Base-by-base conservation (phyloP, 1,140 invertebrate genomes). In the Oryzaephilus surinamensis region DNA sequence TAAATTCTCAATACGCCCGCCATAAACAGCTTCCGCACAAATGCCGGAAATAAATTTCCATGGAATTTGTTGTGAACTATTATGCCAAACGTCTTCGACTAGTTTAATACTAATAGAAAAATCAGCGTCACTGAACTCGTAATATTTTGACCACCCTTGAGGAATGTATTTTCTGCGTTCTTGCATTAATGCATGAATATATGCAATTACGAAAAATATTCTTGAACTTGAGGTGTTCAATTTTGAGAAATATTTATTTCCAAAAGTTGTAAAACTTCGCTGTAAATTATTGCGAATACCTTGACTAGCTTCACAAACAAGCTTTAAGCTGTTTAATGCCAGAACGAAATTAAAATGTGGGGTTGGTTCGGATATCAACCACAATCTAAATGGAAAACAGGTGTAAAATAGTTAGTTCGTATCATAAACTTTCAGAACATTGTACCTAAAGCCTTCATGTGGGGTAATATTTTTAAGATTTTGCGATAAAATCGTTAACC, bases 51-150 rank as follows among this genome's bases (percentile, higher is more conserved):
- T 66, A 43, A 78, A 78, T 31, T 78, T 67, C 88, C 89, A 95
- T 45, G 82, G 66, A 39, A 67, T 57, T 50, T 64, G 58, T 1
- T 48, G 42, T 4, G 34, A 48, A n/a, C 54, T 54, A n/a, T 51
- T 49, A 3, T 52, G 41, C 49, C 70, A 69, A 15, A 80, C 52
- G 57, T 74, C 71, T 16, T 79, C 71, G 2, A 88, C 67, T 17
- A 92, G 67, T 36, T 83, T 75, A 27, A 79, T 66, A 1, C 82
- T 85, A 3, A 85, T 82, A 37, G 77, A 71, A 0, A 95, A 63
- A 64, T 96, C 92, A 1, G 80, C 73, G 45, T 84, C 77, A 21
- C 78, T 86, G 65, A 94, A 95, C 54, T 95, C 90, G 61, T 96
- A 96, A 57, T 79, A 84, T 58, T 84, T 86, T 0, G 77, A 80